Evolutionary conservation across 2,113 vertebrate species (phyloP).

Genomic region (Myocastor coypus): DNA sequence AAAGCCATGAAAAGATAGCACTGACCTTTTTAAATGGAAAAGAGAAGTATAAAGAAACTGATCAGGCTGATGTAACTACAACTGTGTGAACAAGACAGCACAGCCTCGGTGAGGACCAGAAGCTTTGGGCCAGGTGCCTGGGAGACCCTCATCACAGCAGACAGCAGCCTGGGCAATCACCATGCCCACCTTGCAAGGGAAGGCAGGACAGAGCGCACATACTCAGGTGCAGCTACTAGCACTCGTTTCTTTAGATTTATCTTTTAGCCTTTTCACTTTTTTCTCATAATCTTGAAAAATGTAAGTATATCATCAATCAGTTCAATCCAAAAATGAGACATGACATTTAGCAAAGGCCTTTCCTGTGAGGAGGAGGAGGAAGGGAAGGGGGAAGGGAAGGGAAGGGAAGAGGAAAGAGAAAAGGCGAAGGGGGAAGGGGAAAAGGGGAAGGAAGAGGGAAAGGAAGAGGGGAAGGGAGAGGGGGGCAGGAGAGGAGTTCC

Average conservation of each 20-base stretch:
- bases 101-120: background rate
- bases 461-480: background rate
- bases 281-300: slow-evolving; percentile 6
- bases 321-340: background rate
- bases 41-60: background rate
- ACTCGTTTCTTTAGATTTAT: slow-evolving; percentile 10
- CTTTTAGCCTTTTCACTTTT: background rate
- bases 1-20: background rate
- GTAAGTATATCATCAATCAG: background rate
- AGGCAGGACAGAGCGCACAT: background rate
- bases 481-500: background rate
- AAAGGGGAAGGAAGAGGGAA: background rate
- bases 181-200: background rate
- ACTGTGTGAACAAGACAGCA: background rate
- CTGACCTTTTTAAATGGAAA: background rate
- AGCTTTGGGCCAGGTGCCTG: no score
- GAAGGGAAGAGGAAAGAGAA: no score
- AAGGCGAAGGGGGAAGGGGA: background rate
- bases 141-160: no score
- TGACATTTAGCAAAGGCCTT: background rate
- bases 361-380: background rate
- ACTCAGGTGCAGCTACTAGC: background rate
- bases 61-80: background rate
- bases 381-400: background rate
- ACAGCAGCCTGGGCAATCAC: background rate